Evolutionary conservation across 2,888 invertebrate genomes (phyloP).

Genomic region (Limnephilus lunatus): DNA sequence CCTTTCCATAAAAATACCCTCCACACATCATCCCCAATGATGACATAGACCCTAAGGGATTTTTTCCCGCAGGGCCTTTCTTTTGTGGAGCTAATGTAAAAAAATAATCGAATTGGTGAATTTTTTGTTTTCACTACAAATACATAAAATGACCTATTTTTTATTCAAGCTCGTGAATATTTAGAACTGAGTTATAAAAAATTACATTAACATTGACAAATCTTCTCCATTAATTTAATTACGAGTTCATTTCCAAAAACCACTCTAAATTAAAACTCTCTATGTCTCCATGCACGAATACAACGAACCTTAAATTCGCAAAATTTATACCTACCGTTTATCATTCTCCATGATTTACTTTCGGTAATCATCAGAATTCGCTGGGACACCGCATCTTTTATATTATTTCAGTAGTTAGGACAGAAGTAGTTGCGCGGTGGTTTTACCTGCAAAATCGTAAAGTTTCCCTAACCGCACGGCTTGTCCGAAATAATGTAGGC

Average conservation of each 20-base stretch:
- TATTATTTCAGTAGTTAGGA: not conserved
- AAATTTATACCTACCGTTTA: not conserved
- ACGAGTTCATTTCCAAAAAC: not conserved
- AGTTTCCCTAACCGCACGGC: slow-evolving; percentile 35
- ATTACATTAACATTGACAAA: not conserved
- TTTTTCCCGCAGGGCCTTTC: too few species aligned
- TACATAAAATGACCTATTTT: too few species aligned
- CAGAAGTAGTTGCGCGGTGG: slow-evolving; percentile 30
- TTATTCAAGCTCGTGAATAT: not conserved
- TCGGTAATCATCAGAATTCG: slow-evolving; percentile 22
- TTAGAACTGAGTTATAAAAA: not conserved
- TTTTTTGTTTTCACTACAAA: too few species aligned
- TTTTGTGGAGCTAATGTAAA: too few species aligned
- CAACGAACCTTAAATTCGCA: not conserved
- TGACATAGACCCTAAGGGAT: too few species aligned
- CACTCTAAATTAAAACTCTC: not conserved
- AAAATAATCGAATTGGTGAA: too few species aligned
- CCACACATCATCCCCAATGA: too few species aligned
- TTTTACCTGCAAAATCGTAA: slow-evolving; percentile 55
- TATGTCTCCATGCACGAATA: not conserved
- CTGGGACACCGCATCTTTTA: slow-evolving; percentile 47
- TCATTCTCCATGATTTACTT: slow-evolving; percentile 13
- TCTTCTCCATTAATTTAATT: not conserved
- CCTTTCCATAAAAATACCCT: too few species aligned
- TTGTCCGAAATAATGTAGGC: slow-evolving; percentile 39